Base-by-base conservation (phyloP, 2,113 vertebrate genomes). In the Orientallactaga bullata region DNA sequence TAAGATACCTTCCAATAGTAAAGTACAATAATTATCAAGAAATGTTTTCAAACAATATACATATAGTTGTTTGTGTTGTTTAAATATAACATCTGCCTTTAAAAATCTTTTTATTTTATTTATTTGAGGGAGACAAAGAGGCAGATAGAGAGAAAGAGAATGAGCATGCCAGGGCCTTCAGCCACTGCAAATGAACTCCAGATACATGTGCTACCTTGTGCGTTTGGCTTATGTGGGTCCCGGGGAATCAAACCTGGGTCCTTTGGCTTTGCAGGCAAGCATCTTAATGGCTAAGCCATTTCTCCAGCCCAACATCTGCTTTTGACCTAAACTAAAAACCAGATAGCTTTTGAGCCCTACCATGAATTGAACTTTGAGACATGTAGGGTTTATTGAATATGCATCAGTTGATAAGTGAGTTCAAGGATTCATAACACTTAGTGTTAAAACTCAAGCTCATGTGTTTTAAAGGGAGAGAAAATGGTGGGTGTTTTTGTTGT, bases 351-450 rank as follows among this genome's bases (percentile, higher is more conserved):
- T 61, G 35, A 58, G 32, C 42, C 10, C 21, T 18, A 35, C 4
- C 10, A 76, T 6, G 63, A 68, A 58, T 23, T 26, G 4, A 8
- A 63, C 24, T 72, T 78, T 71, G 3, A 35, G 65, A 15, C 30
- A 91, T 86, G 81, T 87, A 32, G 24, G 5, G 20, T 68, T 15
- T 72, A 42, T 63, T 88, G 32, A 85, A 78, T 85, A 94, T 78
- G n/a, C 82, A 78, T 39, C 63, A 77, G 2, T 18, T 66, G 20
- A 76, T 83, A 69, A 51, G 72, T 30, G 88, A n/a, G 23, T 39
- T 82, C 6, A 47, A 4, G 13, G 13, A 71, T 91, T 94, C 72
- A 82, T 61, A 21, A 26, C 58, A 73, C 32, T 82, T 88, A 74
- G 20, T 79, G 26, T 35, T 91, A 91, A 91, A 26, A 74, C 47